Evolutionary conservation across 2,888 invertebrate genomes (phyloP).

Genomic region (Amphimallon solstitiale): DNA sequence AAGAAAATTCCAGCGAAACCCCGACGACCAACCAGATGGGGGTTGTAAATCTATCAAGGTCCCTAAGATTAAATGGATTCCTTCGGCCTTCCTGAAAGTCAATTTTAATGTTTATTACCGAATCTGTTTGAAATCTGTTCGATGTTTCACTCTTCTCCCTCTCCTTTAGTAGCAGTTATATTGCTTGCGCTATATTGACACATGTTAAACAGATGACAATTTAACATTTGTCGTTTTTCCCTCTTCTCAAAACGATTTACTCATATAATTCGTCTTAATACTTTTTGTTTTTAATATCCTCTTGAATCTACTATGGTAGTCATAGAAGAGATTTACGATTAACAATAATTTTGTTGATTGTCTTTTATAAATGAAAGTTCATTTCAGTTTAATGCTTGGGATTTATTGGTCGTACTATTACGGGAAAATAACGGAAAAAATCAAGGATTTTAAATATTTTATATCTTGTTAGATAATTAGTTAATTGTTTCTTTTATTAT

Average conservation of each 20-base stretch:
- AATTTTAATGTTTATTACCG: constrained; percentile 28
- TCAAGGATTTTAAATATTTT: too few species aligned
- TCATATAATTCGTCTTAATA: background rate
- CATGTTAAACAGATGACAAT: constrained; percentile 30
- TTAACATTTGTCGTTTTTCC: constrained; percentile 22
- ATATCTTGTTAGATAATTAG: too few species aligned
- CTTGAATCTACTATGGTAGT: background rate
- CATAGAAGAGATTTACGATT: constrained; percentile 3
- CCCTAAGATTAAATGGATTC: constrained; percentile 33
- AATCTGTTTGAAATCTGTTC: constrained; percentile 28
- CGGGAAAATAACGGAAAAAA: too few species aligned
- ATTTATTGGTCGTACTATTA: too few species aligned
- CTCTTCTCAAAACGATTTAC: background rate
- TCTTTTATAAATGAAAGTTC: constrained; percentile 21
- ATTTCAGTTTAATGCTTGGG: background rate
- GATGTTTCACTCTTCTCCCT: constrained; percentile 12
- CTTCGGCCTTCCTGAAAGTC: constrained; percentile 31
- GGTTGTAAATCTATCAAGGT: constrained; percentile 36
- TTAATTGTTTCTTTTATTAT: too few species aligned
- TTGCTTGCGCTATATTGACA: constrained; percentile 16
- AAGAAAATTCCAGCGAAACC: constrained; percentile 28
- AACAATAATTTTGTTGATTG: constrained; percentile 25
- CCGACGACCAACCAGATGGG: constrained; percentile 32
- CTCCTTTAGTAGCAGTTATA: constrained; percentile 2
- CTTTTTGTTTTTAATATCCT: background rate